These are phyloP conservation scores for cattle (Bos taurus) DNA, from an alignment of 2,113 vertebrate genomes.

Conservation along the genomic window ARS-UCD2.0 NC_037347.1:24718501-24719000, in stretches of 20 bases:
- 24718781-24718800: neutral
- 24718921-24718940: neutral
- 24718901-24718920: neutral
- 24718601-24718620: neutral
- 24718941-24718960: neutral
- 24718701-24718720: neutral
- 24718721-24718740: neutral
- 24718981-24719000: neutral
- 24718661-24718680: neutral
- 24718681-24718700: slow-evolving; percentile 51
- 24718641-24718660: neutral
- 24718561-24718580: neutral
- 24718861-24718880: neutral
- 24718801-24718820: neutral
- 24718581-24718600: neutral
- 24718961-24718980: neutral
- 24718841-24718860: neutral
- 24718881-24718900: neutral
- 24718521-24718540: neutral
- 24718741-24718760: neutral
- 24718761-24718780: neutral
- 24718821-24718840: neutral
- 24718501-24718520: neutral
- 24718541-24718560: neutral
- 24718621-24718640: neutral